These are phyloP conservation scores for Poicephalus meyeri DNA, from an alignment of 2,113 vertebrate species.

Conservation along the genomic window DNA sequence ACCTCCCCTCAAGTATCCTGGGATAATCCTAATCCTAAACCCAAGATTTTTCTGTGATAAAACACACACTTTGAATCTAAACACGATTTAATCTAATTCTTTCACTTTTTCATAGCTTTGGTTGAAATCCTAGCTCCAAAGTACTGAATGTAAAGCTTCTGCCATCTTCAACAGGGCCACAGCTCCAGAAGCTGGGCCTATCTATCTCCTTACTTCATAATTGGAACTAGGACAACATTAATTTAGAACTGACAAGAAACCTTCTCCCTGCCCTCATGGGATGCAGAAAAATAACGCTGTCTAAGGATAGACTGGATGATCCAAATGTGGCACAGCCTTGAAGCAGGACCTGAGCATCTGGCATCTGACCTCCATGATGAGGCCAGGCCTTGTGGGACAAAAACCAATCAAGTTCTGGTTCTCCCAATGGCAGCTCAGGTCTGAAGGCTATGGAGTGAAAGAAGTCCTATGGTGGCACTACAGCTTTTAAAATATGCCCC, in stretches of 20 bases:
- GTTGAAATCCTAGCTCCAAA: neutral
- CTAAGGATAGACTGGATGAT: neutral
- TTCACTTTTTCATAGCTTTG: neutral
- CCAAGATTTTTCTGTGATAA: neutral
- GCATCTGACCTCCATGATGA: neutral
- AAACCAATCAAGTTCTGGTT: neutral
- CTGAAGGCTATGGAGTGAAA: neutral
- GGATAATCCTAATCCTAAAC: neutral
- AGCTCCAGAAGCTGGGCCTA: neutral
- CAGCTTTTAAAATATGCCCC: neutral
- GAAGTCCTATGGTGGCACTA: neutral
- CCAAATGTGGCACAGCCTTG: neutral
- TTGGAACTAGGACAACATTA: neutral
- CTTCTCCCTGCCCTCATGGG: neutral
- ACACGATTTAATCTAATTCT: neutral
- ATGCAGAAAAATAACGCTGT: neutral
- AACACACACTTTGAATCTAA: rapidly evolving
- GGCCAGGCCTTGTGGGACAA: neutral
- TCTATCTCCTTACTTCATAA: neutral
- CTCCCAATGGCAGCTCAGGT: rapidly evolving
- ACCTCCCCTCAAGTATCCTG: neutral
- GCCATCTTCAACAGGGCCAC: neutral
- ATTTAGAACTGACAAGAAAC: neutral
- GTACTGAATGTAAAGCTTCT: neutral
- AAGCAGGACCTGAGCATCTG: neutral